phyloP scores from a whole-genome alignment of 2,888 invertebrate species.

The Heliconius cydno region DNA sequence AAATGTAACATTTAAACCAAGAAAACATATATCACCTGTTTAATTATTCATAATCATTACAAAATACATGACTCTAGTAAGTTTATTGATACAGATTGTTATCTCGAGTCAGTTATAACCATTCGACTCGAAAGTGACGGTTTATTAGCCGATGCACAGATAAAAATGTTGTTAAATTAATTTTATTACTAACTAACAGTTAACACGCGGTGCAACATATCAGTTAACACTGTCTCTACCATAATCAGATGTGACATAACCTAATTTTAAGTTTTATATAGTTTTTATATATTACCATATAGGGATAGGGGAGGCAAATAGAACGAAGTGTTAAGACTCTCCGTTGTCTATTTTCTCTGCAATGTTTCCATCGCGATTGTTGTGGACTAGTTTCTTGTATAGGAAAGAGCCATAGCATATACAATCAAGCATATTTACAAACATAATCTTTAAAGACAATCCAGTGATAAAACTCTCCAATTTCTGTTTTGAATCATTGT shows the following conservation, averaged over 20 bases:
- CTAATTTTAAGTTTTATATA: not conserved
- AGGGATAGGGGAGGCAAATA: no score
- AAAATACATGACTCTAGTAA: conserved; percentile 4
- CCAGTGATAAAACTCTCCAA: no score
- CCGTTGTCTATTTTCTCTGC: no score
- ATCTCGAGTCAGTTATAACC: not conserved
- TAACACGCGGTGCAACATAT: conserved; percentile 10
- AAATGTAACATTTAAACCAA: not conserved
- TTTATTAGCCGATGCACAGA: conserved; percentile 10
- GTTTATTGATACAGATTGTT: conserved; percentile 2
- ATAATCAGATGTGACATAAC: not conserved
- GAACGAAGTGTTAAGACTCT: no score
- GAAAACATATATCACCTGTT: not conserved
- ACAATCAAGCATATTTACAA: no score
- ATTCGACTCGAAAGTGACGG: conserved; percentile 21
- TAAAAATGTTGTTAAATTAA: conserved; percentile 23
- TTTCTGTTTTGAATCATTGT: no score
- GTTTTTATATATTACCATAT: not conserved
- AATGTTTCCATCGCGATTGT: no score
- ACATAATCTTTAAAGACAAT: no score
- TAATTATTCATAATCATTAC: conserved; percentile 16
- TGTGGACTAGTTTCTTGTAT: no score
- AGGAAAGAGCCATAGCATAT: no score
- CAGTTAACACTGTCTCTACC: not conserved
- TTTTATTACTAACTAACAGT: conserved; percentile 23